Percentiles rank a stretch among this genome's conserved stretches.
Evolutionary conservation across 2,888 invertebrate genomes (phyloP).

Genomic region (Caenorhabditis zanzibari): DNA sequence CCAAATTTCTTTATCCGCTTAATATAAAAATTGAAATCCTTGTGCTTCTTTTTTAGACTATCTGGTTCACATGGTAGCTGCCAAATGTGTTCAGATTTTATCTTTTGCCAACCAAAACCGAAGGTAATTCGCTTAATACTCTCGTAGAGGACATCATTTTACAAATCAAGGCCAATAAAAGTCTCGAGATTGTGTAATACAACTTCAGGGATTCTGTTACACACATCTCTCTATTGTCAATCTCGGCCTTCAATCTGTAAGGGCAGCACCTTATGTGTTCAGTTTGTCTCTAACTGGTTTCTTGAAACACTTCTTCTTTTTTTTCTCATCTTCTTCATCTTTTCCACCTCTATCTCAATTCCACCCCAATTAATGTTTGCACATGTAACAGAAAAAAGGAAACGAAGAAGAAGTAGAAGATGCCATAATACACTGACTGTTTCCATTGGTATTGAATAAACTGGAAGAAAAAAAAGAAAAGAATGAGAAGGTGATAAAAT

Average conservation of each 20-base stretch:
- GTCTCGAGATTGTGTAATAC: constrained; percentile 34
- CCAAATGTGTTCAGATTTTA: background rate
- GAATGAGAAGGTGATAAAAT: background rate
- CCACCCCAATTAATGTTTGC: constrained; percentile 41
- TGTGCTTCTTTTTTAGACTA: too few species aligned
- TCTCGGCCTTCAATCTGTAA: constrained; percentile 50
- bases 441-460: constrained; percentile 34
- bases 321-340: constrained; percentile 4
- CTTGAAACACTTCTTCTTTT: constrained; percentile 43
- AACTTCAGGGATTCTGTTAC: constrained; percentile 43
- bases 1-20: too few species aligned
- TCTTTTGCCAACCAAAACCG: background rate
- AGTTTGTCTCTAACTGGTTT: constrained; percentile 54
- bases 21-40: too few species aligned
- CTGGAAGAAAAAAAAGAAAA: background rate
- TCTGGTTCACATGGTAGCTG: too few species aligned
- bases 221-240: constrained; percentile 38
- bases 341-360: constrained; percentile 5
- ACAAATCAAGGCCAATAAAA: constrained; percentile 32
- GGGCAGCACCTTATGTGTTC: constrained; percentile 43
- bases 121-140: background rate
- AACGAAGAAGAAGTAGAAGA: constrained; percentile 19
- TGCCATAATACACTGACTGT: constrained; percentile 50
- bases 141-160: background rate
- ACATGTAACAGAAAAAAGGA: constrained; percentile 31